Conservation (phyloP, 2,113 vertebrate species). For the Phainopepla nitens region DNA sequence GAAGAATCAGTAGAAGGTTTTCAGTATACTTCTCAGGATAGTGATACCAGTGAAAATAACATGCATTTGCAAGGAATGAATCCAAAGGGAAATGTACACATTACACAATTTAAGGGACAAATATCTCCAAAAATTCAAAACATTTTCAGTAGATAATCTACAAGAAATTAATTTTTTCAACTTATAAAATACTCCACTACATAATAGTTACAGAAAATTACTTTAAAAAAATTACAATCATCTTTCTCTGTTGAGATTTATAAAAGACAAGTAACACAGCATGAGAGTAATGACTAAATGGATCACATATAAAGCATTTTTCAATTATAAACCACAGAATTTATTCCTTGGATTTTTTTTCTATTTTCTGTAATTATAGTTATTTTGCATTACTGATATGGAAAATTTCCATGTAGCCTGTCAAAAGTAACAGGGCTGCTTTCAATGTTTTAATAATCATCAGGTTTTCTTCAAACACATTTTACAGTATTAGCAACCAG, state of each 20-base stretch:
- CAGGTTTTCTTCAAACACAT: background rate
- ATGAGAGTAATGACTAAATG: background rate
- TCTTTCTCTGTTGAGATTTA: background rate
- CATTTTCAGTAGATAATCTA: background rate
- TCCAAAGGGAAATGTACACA: background rate
- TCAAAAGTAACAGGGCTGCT: background rate
- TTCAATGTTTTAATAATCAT: background rate
- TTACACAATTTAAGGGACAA: background rate
- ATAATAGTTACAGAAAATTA: background rate
- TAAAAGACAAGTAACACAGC: background rate
- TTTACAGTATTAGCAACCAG: background rate
- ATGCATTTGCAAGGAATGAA: background rate
- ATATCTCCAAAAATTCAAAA: background rate
- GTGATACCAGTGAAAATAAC: background rate
- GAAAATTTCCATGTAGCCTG: background rate
- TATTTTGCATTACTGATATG: background rate
- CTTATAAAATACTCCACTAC: background rate
- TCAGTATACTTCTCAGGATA: background rate
- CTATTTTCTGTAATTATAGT: background rate
- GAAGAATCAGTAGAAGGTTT: background rate
- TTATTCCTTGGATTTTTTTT: background rate
- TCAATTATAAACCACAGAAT: background rate
- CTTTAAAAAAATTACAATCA: background rate
- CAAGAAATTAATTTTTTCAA: background rate
- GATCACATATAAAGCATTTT: background rate